Conservation (phyloP, 2,113 vertebrate species). For the Petrocephalus microphthalmus region DNA sequence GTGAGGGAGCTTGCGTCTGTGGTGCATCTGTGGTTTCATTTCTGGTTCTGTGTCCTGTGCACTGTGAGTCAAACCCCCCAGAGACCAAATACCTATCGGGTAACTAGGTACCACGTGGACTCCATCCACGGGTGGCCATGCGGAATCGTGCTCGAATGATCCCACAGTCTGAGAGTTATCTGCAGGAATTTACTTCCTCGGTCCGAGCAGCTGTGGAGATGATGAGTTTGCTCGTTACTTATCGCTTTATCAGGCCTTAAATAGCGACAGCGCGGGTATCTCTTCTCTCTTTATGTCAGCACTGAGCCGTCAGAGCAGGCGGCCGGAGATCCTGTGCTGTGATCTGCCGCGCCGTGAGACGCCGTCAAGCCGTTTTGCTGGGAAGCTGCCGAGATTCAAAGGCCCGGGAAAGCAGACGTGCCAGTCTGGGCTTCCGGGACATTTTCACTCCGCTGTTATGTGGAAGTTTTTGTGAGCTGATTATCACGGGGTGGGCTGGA, state of each 20-base stretch:
- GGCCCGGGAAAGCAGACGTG: conserved; percentile 42
- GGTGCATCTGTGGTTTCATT: not conserved
- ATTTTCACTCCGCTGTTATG: conserved; percentile 42
- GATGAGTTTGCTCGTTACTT: not conserved
- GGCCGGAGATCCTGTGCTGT: not conserved
- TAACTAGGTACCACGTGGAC: not conserved
- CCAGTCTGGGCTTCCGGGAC: conserved; percentile 44
- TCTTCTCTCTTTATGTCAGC: not conserved
- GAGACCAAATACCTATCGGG: not conserved
- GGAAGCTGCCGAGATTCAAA: conserved; percentile 58
- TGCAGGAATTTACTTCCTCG: not conserved
- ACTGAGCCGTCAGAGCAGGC: not conserved
- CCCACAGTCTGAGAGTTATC: not conserved
- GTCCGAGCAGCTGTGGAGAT: not conserved
- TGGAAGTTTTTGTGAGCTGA: conserved; percentile 59
- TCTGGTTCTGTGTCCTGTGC: not conserved
- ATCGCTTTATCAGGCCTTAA: not conserved
- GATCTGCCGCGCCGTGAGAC: conserved; percentile 25
- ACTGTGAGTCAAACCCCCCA: not conserved
- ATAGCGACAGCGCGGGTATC: not conserved
- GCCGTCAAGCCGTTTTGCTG: conserved; percentile 27
- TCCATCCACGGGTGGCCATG: not conserved
- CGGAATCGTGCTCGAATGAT: not conserved
- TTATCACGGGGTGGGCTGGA: conserved; percentile 47
- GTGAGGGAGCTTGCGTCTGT: not conserved